A percentile compares a stretch with the other conserved stretches of the same genome.
Evolutionary conservation across 2,888 invertebrate genomes (phyloP).

Genomic region (Ptychoptera contaminata): DNA sequence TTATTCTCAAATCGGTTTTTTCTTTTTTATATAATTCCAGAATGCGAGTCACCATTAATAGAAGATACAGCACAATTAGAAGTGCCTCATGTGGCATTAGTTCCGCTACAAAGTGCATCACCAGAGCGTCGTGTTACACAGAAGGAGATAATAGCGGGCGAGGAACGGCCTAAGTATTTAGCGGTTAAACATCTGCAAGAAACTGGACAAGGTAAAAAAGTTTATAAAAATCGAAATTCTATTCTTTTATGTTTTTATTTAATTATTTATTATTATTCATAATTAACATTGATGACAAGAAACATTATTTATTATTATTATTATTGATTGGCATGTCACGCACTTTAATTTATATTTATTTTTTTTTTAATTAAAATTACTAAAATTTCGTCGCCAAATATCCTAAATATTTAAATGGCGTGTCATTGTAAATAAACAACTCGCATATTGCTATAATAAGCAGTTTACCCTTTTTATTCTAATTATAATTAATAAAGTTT

Average conservation of each 20-base stretch:
- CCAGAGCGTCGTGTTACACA: constrained; percentile 34
- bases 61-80: constrained; percentile 25
- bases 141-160: constrained; percentile 48
- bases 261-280: background rate
- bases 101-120: constrained; percentile 28
- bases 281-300: too few species aligned
- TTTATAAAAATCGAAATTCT: background rate
- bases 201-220: constrained; percentile 9
- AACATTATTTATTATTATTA: background rate
- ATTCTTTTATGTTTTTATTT: background rate
- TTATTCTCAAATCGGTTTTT: background rate
- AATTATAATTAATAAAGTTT: too few species aligned
- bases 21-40: constrained; percentile 13
- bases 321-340: background rate
- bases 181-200: constrained; percentile 13
- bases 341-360: background rate
- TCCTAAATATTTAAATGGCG: too few species aligned
- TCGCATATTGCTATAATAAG: too few species aligned
- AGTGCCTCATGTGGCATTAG: constrained; percentile 27
- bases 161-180: constrained; percentile 40
- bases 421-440: too few species aligned
- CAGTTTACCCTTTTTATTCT: too few species aligned
- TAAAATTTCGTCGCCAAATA: too few species aligned
- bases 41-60: constrained; percentile 24
- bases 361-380: too few species aligned